phyloP scores from a whole-genome alignment of 2,113 vertebrate species.

The Gasterosteus nipponicus region DNA sequence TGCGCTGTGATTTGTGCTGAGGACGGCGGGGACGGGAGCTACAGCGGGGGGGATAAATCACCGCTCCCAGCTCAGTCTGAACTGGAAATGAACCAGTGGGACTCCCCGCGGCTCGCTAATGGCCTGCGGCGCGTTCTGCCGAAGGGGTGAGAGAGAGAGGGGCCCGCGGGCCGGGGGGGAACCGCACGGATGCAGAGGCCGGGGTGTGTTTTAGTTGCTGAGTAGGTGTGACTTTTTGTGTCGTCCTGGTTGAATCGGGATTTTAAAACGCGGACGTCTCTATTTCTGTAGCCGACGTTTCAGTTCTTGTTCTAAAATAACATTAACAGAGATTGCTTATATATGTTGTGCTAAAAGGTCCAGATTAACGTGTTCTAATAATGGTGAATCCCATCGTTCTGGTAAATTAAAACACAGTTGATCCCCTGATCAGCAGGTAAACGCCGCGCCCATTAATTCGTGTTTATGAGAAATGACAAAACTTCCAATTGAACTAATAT shows the following conservation, averaged over 20 bases:
- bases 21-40: slow-evolving; percentile 67
- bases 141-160: neutral
- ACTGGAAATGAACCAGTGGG: slow-evolving; percentile 71
- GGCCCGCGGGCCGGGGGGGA: neutral
- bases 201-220: slow-evolving; percentile 30
- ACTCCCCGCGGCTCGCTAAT: slow-evolving; percentile 64
- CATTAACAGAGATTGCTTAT: neutral
- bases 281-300: slow-evolving; percentile 7
- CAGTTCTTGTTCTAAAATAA: neutral
- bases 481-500: neutral
- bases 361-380: neutral
- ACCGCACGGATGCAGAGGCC: slow-evolving; percentile 9
- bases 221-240: slow-evolving; percentile 39
- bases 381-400: neutral
- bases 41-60: slow-evolving; percentile 72
- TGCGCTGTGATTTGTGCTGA: slow-evolving; percentile 72
- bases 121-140: slow-evolving; percentile 50
- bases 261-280: slow-evolving; percentile 10
- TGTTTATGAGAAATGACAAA: too few relatives aligned
- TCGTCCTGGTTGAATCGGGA: slow-evolving; percentile 20
- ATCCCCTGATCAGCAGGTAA: neutral
- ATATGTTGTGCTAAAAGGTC: neutral
- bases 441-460: neutral
- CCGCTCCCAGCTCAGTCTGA: slow-evolving; percentile 51
- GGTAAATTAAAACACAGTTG: neutral